Evolutionary conservation across 2,113 vertebrate species (phyloP), one percentile per base, ranked within the genome.

Genomic region (Nothoprocta perdicaria): DNA sequence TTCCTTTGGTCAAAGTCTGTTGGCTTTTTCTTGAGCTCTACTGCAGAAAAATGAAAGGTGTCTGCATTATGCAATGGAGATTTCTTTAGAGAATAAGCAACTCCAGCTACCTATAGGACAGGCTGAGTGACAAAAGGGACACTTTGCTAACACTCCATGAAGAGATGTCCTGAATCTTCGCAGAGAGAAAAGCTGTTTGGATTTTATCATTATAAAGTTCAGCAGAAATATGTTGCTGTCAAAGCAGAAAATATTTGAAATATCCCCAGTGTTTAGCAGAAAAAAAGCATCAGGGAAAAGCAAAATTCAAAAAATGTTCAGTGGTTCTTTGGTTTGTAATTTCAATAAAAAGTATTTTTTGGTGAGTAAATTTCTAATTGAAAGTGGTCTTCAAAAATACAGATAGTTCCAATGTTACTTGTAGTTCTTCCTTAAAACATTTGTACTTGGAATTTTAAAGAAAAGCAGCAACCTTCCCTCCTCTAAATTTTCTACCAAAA

Each of bases 151-250:
- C 24, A 8, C 40, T 92, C 92, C 67, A 60, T 60, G 52, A 77
- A 43, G 6, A 92, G 10, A 40, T 78, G 43, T 88, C 46, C 53
- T 46, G 57, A 80, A 89, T 85, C 14, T 26, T 83, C 40, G 31
- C 67, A 83, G 81, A 63, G 65, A 46, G n/a, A 66, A 90, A 90
- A 84, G 29, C 67, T 87, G 61, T 12, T 65, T 75, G 80, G 69
- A 61, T 18, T 92, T 91, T 63, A 88, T 85, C 72, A 80, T 71
- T 40, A 84, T 55, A 63, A 87, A 75, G 89, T 85, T 88, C 75
- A 72, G 87, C 41, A 1, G 2, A 87, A 96, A 68, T 66, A 67
- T 63, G 33, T 83, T 9, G 31, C 61, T 92, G 82, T 72, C 84
- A 67, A 95, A 88, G 35, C 17, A 40, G 91, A 82, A 94, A 67